Base-by-base conservation (phyloP, 2,888 invertebrate genomes). In the Apamea anceps region DNA sequence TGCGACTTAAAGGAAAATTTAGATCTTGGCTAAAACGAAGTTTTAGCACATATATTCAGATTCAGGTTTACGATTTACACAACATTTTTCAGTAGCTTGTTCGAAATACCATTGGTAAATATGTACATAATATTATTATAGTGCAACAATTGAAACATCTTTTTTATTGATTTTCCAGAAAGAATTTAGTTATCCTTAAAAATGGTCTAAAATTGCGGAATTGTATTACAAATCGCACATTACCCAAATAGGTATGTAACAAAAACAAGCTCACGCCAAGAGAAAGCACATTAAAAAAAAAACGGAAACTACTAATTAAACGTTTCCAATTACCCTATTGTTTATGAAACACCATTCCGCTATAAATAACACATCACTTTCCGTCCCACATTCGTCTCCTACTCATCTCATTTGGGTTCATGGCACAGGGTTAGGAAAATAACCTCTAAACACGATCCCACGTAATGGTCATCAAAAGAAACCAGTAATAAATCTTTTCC, bases 371-470 rank as follows among this genome's bases (percentile, higher is more conserved):
- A 48, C 67, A 77, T 75, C 62, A 63, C 15, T 45, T 79, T 45
- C 67, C 45, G 94, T 85, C 89, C 94, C 87, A 91, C 81, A 91
- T 93, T 81, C 90, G 76, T 82, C 91, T 92, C 18, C 10, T 13
- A 32, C 42, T 60, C 57, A 28, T 88, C 93, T 94, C 89, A 92
- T 89, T 94, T 84, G 91, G 94, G 96, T 95, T 95, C 95, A 95
- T 94, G 94, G 94, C 91, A 87, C 95, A 95, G 94, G 95, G 95
- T 95, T 94, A 94, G 77, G 72, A 87, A 91, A 91, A 88, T 87
- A 90, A 88, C 89, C 88, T 87, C 87, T 84, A 88, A 87, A 80
- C 71, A 76, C 62, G 68, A 83, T 87, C 73, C 83, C 66, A 85
- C 83, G 81, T 90, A 89, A 89, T 88, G 80, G 88, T 88, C 91